These are phyloP conservation scores for Apocrypta bakeri DNA, from an alignment of 1,140 invertebrate genomes.

Conservation along the genomic window DNA sequence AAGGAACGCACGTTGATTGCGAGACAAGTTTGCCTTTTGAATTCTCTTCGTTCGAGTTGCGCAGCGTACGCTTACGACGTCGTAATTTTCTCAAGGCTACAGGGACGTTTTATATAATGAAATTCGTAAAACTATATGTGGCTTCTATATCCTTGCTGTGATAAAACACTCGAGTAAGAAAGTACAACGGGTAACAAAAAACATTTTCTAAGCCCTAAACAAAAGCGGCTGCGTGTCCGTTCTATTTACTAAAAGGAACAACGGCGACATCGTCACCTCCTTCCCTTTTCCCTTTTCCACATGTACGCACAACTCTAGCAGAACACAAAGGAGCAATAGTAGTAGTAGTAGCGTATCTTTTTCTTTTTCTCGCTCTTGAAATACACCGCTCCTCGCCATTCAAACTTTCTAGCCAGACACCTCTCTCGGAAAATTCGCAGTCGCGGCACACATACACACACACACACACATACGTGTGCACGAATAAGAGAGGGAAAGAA, in stretches of 20 bases:
- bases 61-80: too few relatives aligned
- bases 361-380: slow-evolving; percentile 4
- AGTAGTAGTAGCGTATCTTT: neutral
- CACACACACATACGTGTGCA: neutral
- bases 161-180: too few relatives aligned
- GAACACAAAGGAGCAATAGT: neutral
- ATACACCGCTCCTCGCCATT: neutral
- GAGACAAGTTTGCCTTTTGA: too few relatives aligned
- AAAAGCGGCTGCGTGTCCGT: neutral
- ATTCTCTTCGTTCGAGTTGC: too few relatives aligned
- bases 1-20: too few relatives aligned
- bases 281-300: neutral
- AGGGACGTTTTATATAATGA: too few relatives aligned
- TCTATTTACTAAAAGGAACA: neutral
- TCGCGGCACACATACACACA: neutral
- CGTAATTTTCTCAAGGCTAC: too few relatives aligned
- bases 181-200: too few relatives aligned
- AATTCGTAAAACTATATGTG: too few relatives aligned
- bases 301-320: neutral
- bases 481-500: neutral
- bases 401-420: slow-evolving; percentile 12
- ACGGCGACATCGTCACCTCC: neutral
- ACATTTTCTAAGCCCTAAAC: neutral
- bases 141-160: too few relatives aligned
- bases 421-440: neutral